Percentiles rank a stretch among this genome's conserved stretches.
phyloP scores from a whole-genome alignment of 1,140 invertebrate genomes.

The Drosophila chauvacae region DNA sequence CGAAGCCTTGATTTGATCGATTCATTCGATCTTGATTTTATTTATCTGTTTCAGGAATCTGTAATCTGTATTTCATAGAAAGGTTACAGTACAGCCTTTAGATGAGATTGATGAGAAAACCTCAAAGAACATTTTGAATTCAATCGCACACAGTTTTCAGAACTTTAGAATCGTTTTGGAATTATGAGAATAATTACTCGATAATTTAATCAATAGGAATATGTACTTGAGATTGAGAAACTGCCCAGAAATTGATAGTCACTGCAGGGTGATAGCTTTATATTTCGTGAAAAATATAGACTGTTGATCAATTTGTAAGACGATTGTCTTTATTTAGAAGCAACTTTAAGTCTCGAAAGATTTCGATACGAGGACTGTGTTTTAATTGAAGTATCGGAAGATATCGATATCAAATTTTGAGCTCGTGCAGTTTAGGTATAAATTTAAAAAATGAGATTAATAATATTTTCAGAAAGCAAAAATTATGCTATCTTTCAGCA shows the following conservation, averaged over 20 bases:
- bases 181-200: not conserved
- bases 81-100: not conserved
- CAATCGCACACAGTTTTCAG: not conserved
- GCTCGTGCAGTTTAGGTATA: not conserved
- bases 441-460: not conserved
- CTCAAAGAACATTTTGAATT: not conserved
- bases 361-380: no score
- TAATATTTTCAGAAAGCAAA: not conserved
- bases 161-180: not conserved
- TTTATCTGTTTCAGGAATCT: not conserved
- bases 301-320: not conserved
- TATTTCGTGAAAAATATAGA: constrained; percentile 4
- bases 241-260: constrained; percentile 2
- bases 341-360: not conserved
- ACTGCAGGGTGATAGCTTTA: not conserved
- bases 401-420: not conserved
- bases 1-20: not conserved
- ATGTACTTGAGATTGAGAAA: not conserved
- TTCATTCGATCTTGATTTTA: no score
- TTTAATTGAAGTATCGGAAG: not conserved
- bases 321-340: not conserved
- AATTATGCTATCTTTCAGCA: not conserved
- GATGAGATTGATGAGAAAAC: not conserved
- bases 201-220: not conserved
- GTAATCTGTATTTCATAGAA: not conserved